Conservation (phyloP, 1,140 invertebrate genomes). For the Calephelis nemesis region DNA sequence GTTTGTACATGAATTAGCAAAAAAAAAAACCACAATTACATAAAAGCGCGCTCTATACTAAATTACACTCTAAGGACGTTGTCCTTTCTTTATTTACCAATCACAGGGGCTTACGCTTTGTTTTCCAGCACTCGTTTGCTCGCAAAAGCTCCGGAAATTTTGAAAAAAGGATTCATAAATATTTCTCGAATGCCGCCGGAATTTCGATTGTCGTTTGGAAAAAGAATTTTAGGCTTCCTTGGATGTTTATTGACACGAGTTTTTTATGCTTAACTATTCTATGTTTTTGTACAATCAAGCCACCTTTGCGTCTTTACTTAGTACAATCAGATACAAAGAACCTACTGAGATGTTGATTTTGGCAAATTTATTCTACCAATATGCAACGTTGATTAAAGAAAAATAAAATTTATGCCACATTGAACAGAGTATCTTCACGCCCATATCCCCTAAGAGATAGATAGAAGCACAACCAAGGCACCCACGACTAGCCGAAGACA, state of each 20-base stretch:
- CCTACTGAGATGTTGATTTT: no score
- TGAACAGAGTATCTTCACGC: no score
- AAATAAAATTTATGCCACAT: no score
- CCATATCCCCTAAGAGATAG: no score
- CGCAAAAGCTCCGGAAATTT: conserved; percentile 11
- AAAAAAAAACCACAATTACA: no score
- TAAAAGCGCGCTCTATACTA: not conserved
- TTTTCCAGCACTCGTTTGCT: conserved; percentile 15
- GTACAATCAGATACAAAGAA: conserved; percentile 2
- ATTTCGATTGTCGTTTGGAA: conserved; percentile 7
- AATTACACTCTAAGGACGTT: not conserved
- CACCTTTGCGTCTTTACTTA: not conserved
- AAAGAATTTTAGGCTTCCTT: conserved; percentile 9
- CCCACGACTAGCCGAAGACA: no score
- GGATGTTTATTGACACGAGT: conserved; percentile 14
- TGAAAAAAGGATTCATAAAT: conserved; percentile 15
- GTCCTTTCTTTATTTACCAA: conserved; percentile 14
- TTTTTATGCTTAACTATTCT: not conserved
- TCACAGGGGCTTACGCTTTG: conserved; percentile 12
- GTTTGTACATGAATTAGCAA: no score
- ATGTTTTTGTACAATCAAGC: conserved; percentile 10
- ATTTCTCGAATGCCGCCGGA: conserved; percentile 5
- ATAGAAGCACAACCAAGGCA: no score
- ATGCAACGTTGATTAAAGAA: no score
- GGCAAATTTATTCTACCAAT: no score